Evolutionary conservation across 2,797 vertebrate species (phyloP), one percentile per base, ranked within the genome.

Genomic region (Cyclopterus lumpus): DNA sequence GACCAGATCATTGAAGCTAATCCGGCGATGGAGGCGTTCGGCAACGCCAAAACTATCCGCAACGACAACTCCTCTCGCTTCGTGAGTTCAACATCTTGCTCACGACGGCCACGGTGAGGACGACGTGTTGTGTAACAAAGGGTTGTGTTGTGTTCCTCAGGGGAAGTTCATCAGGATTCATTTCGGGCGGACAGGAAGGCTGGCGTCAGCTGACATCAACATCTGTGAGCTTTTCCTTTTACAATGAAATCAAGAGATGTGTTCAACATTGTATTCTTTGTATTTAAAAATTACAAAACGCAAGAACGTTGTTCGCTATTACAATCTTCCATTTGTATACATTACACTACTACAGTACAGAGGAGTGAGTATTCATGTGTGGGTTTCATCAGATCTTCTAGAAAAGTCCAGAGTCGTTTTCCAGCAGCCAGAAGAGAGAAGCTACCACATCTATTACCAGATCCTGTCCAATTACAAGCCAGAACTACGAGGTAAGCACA

Each of bases 361-460:
- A 2, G 5, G 1, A 55, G 30, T 26, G 16, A 58, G 32, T 28
- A 58, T 70, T 30, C 12, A 8, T 73, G 9, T 73, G 4, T 76
- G n/a, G 71, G 11, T 63, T 83, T 86, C 0, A 3, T 75, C 85
- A 99, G 97, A 99, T 86, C 96, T 99, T 75, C 91, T 99, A 79
- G 97, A 99, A 92, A 99, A 99, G 94, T 99, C 97, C 18, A 95
- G 97, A 92, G 97, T 99, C 76, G 98, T 99, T 88, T 98, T 99
- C 92, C 97, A 98, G 94, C 96, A 98, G 85, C 94, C 96, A 0
- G 96, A 92, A 54, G 97, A 99, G 86, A 95, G 97, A 75, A 95
- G 97, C 82, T 98, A 97, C 88, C 97, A 99, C 36, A 95, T 99
- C 86, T 99, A 95, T 93, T 99, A 99, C 88, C 97, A 98, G 92